These are phyloP conservation scores for Boloria selene DNA, from an alignment of 2,888 invertebrate genomes.

Conservation along the genomic window DNA sequence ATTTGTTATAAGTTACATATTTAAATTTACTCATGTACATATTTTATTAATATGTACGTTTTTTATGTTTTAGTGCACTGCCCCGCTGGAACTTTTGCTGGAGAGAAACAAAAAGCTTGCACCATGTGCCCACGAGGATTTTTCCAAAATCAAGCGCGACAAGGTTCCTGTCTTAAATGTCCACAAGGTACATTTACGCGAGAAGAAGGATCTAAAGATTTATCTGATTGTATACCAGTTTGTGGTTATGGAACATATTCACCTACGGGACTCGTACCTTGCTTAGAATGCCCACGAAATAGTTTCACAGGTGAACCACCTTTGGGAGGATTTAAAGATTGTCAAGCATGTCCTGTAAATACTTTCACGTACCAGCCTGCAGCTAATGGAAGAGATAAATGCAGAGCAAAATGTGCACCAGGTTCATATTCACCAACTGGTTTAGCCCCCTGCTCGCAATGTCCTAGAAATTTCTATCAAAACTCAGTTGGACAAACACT, in stretches of 20 bases:
- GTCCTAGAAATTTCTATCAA: slow-evolving; percentile 96
- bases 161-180: slow-evolving; percentile 94
- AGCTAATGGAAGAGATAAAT: slow-evolving; percentile 91
- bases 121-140: slow-evolving; percentile 95
- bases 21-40: background rate
- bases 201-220: slow-evolving; percentile 93
- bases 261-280: slow-evolving; percentile 95
- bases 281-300: slow-evolving; percentile 95
- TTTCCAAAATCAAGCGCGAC: slow-evolving; percentile 95
- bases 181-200: slow-evolving; percentile 96
- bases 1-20: background rate
- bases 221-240: slow-evolving; percentile 94
- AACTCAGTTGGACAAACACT: slow-evolving; percentile 90
- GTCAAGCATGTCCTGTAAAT: slow-evolving; percentile 94
- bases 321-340: slow-evolving; percentile 94
- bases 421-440: slow-evolving; percentile 97
- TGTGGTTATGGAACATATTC: slow-evolving; percentile 98
- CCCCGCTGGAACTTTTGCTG: slow-evolving; percentile 97
- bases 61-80: slow-evolving; percentile 88
- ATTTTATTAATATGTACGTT: background rate
- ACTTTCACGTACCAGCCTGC: slow-evolving; percentile 96
- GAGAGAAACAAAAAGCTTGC: slow-evolving; percentile 94
- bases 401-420: slow-evolving; percentile 93
- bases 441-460: slow-evolving; percentile 95
- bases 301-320: slow-evolving; percentile 95